These are phyloP conservation scores for Mionectes macconnelli DNA, from an alignment of 2,113 vertebrate genomes.

Conservation along the genomic window DNA sequence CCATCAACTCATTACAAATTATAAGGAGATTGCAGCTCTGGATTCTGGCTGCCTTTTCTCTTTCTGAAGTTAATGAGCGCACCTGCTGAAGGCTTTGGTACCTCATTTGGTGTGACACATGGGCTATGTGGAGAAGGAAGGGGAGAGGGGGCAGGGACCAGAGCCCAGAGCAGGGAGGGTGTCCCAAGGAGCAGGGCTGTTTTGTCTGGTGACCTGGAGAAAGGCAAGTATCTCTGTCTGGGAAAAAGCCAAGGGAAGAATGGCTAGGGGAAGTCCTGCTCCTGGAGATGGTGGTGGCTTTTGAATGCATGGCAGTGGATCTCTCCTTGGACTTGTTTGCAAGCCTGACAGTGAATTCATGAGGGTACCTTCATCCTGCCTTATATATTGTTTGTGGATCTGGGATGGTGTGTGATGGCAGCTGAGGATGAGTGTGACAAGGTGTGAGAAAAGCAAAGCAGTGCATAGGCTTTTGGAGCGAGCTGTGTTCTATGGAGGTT, in stretches of 20 bases:
- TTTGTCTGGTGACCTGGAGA: background rate
- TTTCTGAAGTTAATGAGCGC: background rate
- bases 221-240: background rate
- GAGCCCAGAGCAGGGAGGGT: background rate
- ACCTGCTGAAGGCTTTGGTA: constrained; percentile 39
- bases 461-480: background rate
- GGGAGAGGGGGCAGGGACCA: background rate
- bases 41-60: constrained; percentile 38
- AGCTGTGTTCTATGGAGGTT: background rate
- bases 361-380: background rate
- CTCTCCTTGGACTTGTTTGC: background rate
- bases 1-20: constrained; percentile 56
- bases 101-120: constrained; percentile 22
- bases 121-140: background rate
- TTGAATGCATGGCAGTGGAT: background rate
- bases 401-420: background rate
- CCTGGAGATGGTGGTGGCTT: background rate
- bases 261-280: background rate
- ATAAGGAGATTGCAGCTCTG: constrained; percentile 49
- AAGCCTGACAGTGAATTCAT: background rate
- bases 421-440: background rate
- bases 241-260: background rate
- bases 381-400: background rate
- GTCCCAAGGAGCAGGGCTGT: background rate
- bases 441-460: background rate